Evolutionary conservation across 1,140 invertebrate species (phyloP), one percentile per base, ranked within the genome.

Genomic region (Drepana arcuata): DNA sequence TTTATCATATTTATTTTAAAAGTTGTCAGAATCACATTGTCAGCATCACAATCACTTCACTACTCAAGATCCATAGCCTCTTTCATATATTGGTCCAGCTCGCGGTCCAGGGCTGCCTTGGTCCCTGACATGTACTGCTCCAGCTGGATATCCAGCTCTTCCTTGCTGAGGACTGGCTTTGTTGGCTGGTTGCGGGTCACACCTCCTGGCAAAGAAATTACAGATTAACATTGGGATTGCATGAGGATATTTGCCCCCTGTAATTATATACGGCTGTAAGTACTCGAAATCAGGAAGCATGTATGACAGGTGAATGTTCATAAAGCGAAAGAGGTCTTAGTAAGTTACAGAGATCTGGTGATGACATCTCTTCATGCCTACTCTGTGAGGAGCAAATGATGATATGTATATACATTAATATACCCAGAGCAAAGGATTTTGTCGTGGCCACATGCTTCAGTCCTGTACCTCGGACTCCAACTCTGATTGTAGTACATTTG

Each of bases 61-160:
- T 21, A 26, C 6, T 80, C 67, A 1, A 61, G 5, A 0, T 83
- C 77, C 72, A 74, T 68, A 0, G 78, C 70, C 64, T 65, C 6
- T 33, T 71, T 80, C 84, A 86, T 86, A 44, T 85, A 85, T 0
- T 28, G 38, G 11, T 86, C 85, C 0, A 86, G 36, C 34, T 86
- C 73, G 32, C 63, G 71, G 48, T 88, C 87, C 2, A 89, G 70
- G 0, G 78, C 74, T 2, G 78, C 63, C 41, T 85, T 85, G 1
- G 85, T 85, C 41, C 81, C 83, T 0, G 87, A 79, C 88, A 89
- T 89, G 67, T 89, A 89, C 29, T 84, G 78, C 40, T 89, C 88
- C 10, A 89, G 54, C 36, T 89, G 84, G 12, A 75, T 74, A 43
- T 89, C 88, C 14, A 89, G 53, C 46, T 88, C 82, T 47, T 88